Base-by-base conservation (phyloP, 2,113 vertebrate genomes). In the Calyptomena viridis region DNA sequence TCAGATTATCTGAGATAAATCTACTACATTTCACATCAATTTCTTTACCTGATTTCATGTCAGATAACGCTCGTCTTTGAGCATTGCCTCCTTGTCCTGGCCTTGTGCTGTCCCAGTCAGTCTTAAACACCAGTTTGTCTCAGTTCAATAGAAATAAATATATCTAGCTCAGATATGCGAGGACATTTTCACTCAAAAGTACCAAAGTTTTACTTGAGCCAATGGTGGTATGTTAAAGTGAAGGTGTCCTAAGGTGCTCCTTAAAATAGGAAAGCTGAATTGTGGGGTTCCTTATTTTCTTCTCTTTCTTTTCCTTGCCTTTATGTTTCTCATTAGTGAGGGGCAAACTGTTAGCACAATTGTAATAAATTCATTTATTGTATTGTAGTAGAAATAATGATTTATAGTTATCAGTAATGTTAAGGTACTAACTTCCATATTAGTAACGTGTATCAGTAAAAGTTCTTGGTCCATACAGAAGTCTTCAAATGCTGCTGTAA, bases 31-130 rank as follows among this genome's bases (percentile, higher is more conserved):
- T 90, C 14, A 52, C 12, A 42, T 19, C 0, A 11, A 1, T 72
- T 87, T 44, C 9, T 68, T 39, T 40, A 15, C 21, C n/a, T 40
- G 19, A 16, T 60, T 73, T 76, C 58, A 58, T 64, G 40, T 82
- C 19, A 47, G 44, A 8, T 37, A 14, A 2, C 27, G 31, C 11
- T 69, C 2, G 1, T 44, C 24, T 75, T 33, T 28, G 15, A 21
- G 40, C 0, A 0, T 14, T 17, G n/a, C 7, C 23, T 37, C 12
- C 52, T 71, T 1, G 2, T 76, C 39, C 28, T 77, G 58, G 27
- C 30, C 18, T 2, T 0, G 1, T 13, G 18, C 13, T 37, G 68
- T 53, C 28, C n/a, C 35, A 33, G 35, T 11, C n/a, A 21, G 3
- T 27, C 46, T 47, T 47, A 23, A 21, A 39, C 27, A 22, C 28